Base-by-base conservation (phyloP, 2,797 vertebrate species). In the Mycteria americana region DNA sequence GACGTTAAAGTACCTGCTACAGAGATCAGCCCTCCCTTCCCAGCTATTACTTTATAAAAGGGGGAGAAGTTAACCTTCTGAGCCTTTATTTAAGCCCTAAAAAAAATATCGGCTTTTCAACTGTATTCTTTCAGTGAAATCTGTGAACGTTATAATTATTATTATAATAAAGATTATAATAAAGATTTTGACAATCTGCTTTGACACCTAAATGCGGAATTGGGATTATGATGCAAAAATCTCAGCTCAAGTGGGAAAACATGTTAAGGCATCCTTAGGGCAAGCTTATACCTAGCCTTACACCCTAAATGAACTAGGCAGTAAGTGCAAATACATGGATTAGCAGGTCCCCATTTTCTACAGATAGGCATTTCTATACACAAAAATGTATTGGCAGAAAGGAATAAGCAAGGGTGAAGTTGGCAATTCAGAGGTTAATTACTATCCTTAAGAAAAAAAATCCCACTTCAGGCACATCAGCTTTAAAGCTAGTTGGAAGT, bases 361-460 rank as follows among this genome's bases (percentile, higher is more conserved):
- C 18, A 56, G 16, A 41, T 8, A 73, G 18, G 54, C 5, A 0
- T 72, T 88, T 83, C 10, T 45, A 18, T 6, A 31, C 11, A 1
- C 13, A 76, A 67, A 92, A 86, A 83, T 56, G 23, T 53, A 64
- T 9, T 59, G 18, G 39, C 9, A 24, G 48, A 76, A 84, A 86
- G 57, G 51, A 82, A 53, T 63, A 67, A 92, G 37, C 50, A 72
- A 80, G 27, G 69, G 43, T 72, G 35, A 94, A 76, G 22, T 1
- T 76, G 82, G 79, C 30, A 87, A 87, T 89, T 89, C 59, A 88
- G 88, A 93, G 70, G 72, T 95, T 95, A 96, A 93, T 93, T 39
- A 43, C 54, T 73, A 51, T 65, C 70, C 72, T 73, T 92, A 73
- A 90, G 41, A 14, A 92, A 96, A 96, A 94, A 95, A 79, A 85